phyloP scores from a whole-genome alignment of 2,888 invertebrate species.

The Rhynchonema sp. region DNA sequence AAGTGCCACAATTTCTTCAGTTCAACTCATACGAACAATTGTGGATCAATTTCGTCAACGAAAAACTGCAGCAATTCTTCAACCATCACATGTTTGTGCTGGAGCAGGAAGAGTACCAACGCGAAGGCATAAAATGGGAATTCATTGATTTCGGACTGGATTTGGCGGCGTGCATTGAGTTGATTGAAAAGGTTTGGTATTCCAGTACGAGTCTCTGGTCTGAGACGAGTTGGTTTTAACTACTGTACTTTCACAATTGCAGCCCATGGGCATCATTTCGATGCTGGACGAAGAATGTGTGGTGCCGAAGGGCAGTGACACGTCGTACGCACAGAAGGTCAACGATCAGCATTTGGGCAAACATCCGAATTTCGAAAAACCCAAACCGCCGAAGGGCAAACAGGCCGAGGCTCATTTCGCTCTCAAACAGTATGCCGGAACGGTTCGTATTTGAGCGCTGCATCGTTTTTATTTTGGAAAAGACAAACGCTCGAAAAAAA shows the following conservation, averaged over 20 bases:
- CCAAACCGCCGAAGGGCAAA: conserved; percentile 32
- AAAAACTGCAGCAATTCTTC: conserved; percentile 94
- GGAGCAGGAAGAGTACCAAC: conserved; percentile 54
- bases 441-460: conserved; percentile 45
- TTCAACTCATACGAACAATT: conserved; percentile 95
- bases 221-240: not conserved
- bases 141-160: conserved; percentile 95
- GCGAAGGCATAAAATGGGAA: conserved; percentile 72
- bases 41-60: conserved; percentile 97
- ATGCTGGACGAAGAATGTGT: conserved; percentile 29
- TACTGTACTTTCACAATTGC: conserved; percentile 5
- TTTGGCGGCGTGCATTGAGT: conserved; percentile 76
- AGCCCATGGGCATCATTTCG: conserved; percentile 28
- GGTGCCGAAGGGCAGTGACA: conserved; percentile 27
- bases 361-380: conserved; percentile 28
- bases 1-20: conserved; percentile 38
- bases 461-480: no score
- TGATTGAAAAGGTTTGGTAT: conserved; percentile 56
- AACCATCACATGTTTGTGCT: conserved; percentile 95
- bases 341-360: conserved; percentile 27
- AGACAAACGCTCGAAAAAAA: no score
- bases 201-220: not conserved
- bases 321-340: conserved; percentile 25
- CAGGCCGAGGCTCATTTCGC: conserved; percentile 81
- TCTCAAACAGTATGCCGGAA: conserved; percentile 95